Percentiles rank a stretch among this genome's conserved stretches.
Conservation (phyloP, 2,888 invertebrate genomes). For the Cataglyphis albicans region DNA sequence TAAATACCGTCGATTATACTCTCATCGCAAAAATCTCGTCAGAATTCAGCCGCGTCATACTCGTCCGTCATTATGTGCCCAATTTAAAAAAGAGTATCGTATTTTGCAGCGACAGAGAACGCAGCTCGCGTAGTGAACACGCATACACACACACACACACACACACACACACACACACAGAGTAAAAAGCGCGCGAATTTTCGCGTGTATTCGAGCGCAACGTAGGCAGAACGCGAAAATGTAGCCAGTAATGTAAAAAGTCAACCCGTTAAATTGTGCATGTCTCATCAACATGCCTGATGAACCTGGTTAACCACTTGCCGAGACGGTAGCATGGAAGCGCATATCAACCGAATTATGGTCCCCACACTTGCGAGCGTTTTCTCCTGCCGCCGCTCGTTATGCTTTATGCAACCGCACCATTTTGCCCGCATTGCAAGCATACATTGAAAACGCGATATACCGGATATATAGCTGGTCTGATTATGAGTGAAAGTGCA, state of each 20-base stretch:
- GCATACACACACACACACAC: not conserved
- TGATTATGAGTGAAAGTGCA: conserved; percentile 1
- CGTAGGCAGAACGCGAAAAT: conserved; percentile 29
- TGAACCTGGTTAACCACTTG: conserved; percentile 41
- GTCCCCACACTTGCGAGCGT: conserved; percentile 7
- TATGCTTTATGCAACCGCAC: conserved; percentile 47
- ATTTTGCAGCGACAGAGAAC: not conserved
- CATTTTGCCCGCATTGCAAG: conserved; percentile 41
- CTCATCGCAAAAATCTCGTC: conserved; percentile 13
- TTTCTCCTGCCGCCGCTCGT: conserved; percentile 10
- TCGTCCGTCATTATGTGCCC: conserved; percentile 16
- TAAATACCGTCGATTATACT: conserved; percentile 28
- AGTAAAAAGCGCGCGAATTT: conserved; percentile 3
- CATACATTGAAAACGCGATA: conserved; percentile 29
- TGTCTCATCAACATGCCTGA: conserved; percentile 64
- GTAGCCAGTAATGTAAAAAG: conserved; percentile 37
- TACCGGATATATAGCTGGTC: not conserved
- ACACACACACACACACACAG: not conserved
- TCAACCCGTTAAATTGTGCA: conserved; percentile 61
- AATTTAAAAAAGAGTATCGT: conserved; percentile 29
- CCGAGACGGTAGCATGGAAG: conserved; percentile 27
- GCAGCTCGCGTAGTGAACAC: conserved; percentile 4
- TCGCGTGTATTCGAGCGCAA: conserved; percentile 22
- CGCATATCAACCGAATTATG: conserved; percentile 51
- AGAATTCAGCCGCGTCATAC: conserved; percentile 15